These are phyloP conservation scores for Diplodus puntazzo DNA, from an alignment of 2,797 vertebrate species.

Conservation along the genomic window DNA sequence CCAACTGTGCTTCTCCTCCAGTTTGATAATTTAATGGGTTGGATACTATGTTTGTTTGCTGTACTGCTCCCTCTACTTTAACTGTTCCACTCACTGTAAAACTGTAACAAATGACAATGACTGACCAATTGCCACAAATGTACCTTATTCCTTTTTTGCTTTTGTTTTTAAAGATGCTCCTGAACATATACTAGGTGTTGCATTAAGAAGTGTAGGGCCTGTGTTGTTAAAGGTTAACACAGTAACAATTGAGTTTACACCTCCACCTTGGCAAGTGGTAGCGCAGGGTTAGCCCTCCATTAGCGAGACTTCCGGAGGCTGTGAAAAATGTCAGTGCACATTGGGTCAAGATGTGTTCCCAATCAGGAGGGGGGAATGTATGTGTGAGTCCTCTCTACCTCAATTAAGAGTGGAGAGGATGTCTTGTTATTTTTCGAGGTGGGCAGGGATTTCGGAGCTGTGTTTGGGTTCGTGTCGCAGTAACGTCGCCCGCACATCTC, in stretches of 20 bases:
- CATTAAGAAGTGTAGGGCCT: neutral
- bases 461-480: conserved; percentile 61
- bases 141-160: neutral
- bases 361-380: conserved; percentile 4
- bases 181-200: neutral
- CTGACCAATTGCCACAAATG: too few species aligned
- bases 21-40: too few species aligned
- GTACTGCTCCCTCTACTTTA: too few species aligned
- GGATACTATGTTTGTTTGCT: too few species aligned
- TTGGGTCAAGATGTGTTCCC: conserved; percentile 32
- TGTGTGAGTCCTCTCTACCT: neutral
- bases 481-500: conserved; percentile 47
- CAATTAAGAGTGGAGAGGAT: conserved; percentile 6
- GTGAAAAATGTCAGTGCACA: conserved; percentile 46
- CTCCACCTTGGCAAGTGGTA: neutral
- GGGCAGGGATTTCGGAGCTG: conserved; percentile 27
- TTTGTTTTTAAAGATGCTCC: neutral
- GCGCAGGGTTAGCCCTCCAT: conserved; percentile 25
- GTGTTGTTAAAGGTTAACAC: conserved; percentile 20
- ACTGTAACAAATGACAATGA: too few species aligned
- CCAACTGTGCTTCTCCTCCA: too few species aligned
- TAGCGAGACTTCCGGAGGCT: conserved; percentile 23
- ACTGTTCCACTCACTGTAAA: too few species aligned
- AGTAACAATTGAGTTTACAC: conserved; percentile 23
- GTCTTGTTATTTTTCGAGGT: conserved; percentile 47